Evolutionary conservation across 2,797 vertebrate genomes (phyloP), one percentile per base, ranked within the genome.

Genomic region (Gymnocypris eckloni): DNA sequence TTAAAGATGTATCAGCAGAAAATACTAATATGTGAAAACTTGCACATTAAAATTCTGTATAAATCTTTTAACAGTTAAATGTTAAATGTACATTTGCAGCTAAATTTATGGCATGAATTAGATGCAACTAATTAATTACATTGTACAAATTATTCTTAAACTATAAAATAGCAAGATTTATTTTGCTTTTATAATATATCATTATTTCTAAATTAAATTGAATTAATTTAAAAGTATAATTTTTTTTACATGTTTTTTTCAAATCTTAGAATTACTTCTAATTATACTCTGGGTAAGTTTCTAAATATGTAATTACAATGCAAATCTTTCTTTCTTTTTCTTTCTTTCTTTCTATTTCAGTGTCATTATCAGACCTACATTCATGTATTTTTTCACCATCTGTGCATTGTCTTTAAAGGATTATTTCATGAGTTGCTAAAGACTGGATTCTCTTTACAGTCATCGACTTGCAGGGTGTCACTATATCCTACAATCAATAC

Each of bases 401-500:
- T 64, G n/a, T 33, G 11, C 39, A 82, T 72, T 6, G 0, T 59
- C 50, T 2, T 56, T 41, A 18, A 66, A 71, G 33, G 28, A 25
- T 71, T 56, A 70, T 59, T 82, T 82, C 18, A 82, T 56, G n/a
- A 59, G 25, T 80, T 64, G 56, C 9, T 39, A 77, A 70, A 28
- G 70, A 45, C 25, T 86, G 87, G 89, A 89, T 91, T 92, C 87
- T 90, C 72, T 86, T 70, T 39, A 83, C 89, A 79, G 83, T 85
- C 73, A 87, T 87, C 90, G 89, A 85, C 88, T 75, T 80, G 79
- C 83, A 83, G 41, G 90, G 90, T 87, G 81, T 81, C 79, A 91
- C 92, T 93, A 90, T 28, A 92, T 92, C 82, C 39, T 84, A 61
- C 28, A 88, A 93, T 94, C 93, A 87, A 94, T 93, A 92, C 79